A percentile compares a stretch with the other conserved stretches of the same genome.
Evolutionary conservation across 2,888 invertebrate species (phyloP).

Genomic region (Matsumyia berberina): DNA sequence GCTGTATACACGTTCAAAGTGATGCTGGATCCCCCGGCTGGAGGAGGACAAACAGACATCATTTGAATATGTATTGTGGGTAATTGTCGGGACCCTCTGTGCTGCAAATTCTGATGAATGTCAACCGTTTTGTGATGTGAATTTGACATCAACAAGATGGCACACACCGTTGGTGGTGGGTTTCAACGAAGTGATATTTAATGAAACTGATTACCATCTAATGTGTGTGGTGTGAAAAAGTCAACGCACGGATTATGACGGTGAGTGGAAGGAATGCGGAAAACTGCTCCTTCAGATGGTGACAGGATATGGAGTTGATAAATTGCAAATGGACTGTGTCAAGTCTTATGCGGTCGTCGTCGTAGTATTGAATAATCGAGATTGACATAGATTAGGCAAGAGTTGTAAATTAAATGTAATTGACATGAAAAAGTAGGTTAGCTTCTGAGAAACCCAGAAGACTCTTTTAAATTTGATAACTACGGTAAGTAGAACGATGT

Average conservation of each 20-base stretch:
- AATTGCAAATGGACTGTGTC: slow-evolving; percentile 25
- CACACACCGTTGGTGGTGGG: slow-evolving; percentile 46
- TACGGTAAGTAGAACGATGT: no score
- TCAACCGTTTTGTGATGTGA: slow-evolving; percentile 64
- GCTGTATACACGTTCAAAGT: slow-evolving; percentile 30
- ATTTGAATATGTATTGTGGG: slow-evolving; percentile 62
- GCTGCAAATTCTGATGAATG: slow-evolving; percentile 56
- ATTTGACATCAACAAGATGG: slow-evolving; percentile 59
- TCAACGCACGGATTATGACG: slow-evolving; percentile 54
- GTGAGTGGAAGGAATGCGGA: slow-evolving; percentile 55
- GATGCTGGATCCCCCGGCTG: slow-evolving; percentile 29
- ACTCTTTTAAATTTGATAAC: no score
- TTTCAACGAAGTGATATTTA: slow-evolving; percentile 58
- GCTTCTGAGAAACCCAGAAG: no score
- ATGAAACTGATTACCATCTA: slow-evolving; percentile 57
- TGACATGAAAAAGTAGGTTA: no score
- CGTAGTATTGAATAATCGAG: no score
- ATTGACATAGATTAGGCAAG: no score
- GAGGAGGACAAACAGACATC: slow-evolving; percentile 36
- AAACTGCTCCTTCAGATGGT: slow-evolving; percentile 11
- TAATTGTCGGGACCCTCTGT: slow-evolving; percentile 60
- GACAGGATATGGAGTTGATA: slow-evolving; percentile 31
- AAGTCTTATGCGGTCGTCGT: neutral
- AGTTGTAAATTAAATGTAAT: no score
- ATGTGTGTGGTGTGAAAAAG: slow-evolving; percentile 37